Percentiles rank a stretch among this genome's conserved stretches.
Conservation (phyloP, 2,797 vertebrate species). For the Centropyge bicolor region DNA sequence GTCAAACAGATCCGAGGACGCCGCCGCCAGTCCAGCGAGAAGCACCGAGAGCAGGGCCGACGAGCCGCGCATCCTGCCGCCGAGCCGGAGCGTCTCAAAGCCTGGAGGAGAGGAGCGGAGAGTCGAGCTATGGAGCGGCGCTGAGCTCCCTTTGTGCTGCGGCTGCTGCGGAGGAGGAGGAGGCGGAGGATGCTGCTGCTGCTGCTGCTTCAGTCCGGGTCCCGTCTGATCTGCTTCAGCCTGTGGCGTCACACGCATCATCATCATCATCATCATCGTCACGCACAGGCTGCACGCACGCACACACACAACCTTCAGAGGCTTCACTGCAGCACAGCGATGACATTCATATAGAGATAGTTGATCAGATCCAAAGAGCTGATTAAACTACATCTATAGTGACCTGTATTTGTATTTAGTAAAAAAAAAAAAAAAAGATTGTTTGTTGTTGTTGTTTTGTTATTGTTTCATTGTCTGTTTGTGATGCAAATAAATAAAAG, state of each 20-base stretch:
- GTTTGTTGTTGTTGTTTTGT: neutral
- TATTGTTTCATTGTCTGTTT: no score
- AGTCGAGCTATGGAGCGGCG: constrained; percentile 57
- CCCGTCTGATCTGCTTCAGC: constrained; percentile 66
- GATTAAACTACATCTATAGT: neutral
- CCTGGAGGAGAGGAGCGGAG: constrained; percentile 52
- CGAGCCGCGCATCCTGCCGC: constrained; percentile 78
- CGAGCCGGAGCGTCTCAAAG: constrained; percentile 78
- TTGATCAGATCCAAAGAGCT: neutral
- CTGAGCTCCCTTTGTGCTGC: constrained; percentile 88
- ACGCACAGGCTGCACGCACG: constrained; percentile 54
- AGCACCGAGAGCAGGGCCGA: constrained; percentile 82
- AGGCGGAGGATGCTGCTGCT: constrained; percentile 11
- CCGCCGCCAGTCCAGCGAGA: constrained; percentile 79
- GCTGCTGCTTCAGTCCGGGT: constrained; percentile 70
- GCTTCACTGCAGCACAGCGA: constrained; percentile 62
- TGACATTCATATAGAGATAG: constrained; percentile 44
- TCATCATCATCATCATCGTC: constrained; percentile 73
- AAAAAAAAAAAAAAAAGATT: neutral
- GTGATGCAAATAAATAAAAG: no score
- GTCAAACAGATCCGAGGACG: constrained; percentile 88
- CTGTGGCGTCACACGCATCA: constrained; percentile 80
- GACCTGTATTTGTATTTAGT: neutral
- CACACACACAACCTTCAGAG: constrained; percentile 43
- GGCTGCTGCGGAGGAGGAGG: constrained; percentile 31